Conservation (phyloP, 1,140 invertebrate species). For the Papilio aristodemus region DNA sequence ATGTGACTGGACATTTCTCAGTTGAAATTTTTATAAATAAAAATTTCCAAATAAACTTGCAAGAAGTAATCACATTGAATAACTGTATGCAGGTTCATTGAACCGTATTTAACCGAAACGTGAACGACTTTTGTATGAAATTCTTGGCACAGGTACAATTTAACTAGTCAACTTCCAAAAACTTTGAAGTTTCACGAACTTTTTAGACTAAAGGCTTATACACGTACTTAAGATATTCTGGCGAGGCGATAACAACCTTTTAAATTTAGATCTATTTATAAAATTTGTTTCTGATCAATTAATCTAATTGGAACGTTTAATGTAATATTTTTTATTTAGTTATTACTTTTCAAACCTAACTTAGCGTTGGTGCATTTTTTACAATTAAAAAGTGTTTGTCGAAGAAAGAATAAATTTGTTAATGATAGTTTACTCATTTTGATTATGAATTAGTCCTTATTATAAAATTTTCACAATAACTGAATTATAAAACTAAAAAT, state of each 20-base stretch:
- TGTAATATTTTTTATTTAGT: no score
- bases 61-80: slow-evolving; percentile 9
- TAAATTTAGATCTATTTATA: no score
- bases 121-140: slow-evolving; percentile 15
- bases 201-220: not conserved
- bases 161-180: not conserved
- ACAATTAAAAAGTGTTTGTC: no score
- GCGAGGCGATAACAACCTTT: not conserved
- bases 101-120: not conserved
- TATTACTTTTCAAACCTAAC: no score
- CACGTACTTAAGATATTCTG: not conserved
- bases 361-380: no score
- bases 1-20: not conserved
- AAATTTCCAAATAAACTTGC: not conserved
- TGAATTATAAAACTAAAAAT: no score
- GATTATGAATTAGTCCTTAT: no score
- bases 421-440: no score
- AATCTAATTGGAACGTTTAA: no score
- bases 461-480: no score
- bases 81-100: slow-evolving; percentile 10
- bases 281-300: no score
- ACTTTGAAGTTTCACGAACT: not conserved
- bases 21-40: not conserved
- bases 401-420: no score
- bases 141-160: slow-evolving; percentile 12